Evolutionary conservation across 2,113 vertebrate genomes (phyloP), one percentile per base, ranked within the genome.

Genomic region (Rhinoderma darwinii): DNA sequence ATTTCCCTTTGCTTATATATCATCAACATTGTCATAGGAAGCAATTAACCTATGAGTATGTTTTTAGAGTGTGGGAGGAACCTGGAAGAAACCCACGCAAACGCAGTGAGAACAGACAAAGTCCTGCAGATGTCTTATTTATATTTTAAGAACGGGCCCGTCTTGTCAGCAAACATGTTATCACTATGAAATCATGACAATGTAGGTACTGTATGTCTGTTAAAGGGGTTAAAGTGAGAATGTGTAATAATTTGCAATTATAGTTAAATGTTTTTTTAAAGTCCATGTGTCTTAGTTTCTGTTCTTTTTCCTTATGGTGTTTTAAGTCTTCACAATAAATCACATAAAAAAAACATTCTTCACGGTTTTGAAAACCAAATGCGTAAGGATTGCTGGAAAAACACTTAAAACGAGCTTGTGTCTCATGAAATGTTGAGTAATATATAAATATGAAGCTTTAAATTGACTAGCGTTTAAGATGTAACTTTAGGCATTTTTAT

Each of bases 301-400:
- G 2, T 27, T 51, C 22, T 70, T 79, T 77, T 76, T n/a, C 43
- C 30, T 43, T 17, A 41, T 59, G 83, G 85, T 51, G 44, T 82
- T 63, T 87, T 84, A 75, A 63, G 51, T 41, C 83, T 82, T 20
- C 7, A 68, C 56, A 83, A 85, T 85, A 83, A 84, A 86, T 88
- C 76, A 80, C 66, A 85, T 88, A 43, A 88, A 54, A 43, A 84
- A 79, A 79, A 82, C 77, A 83, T 82, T 83, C 83, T 83, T 43
- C 47, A 37, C 22, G 50, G 63, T 56, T 72, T 66, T 86, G 76
- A 75, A 84, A 86, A 86, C 66, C 44, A 83, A 86, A 68, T 54
- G 47, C 27, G 17, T 63, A 85, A 85, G 56, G 39, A 79, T 73
- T 72, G 47, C 77, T 82, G 61, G 81, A 54, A 79, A 88, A 88